A percentile compares a stretch with the other conserved stretches of the same genome.
Conservation (phyloP, 2,113 vertebrate species). For the Hippolais icterina region DNA sequence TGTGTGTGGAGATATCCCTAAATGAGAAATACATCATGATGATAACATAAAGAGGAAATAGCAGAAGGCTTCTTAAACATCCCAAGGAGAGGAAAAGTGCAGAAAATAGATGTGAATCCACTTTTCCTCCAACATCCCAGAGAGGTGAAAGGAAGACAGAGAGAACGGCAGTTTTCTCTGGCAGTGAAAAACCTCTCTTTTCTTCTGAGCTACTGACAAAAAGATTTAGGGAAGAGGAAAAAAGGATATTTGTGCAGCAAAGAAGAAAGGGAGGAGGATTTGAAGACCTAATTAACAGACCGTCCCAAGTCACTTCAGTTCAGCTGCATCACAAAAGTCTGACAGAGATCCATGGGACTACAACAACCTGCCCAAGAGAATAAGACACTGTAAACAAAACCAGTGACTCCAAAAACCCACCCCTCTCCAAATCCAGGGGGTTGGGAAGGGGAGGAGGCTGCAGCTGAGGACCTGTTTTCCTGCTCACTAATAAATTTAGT, state of each 20-base stretch:
- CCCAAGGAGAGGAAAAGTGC: neutral
- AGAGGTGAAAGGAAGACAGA: neutral
- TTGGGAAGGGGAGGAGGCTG: neutral
- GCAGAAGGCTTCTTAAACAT: neutral
- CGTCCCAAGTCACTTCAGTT: neutral
- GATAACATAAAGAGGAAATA: neutral
- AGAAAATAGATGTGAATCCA: neutral
- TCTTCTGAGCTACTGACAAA: neutral
- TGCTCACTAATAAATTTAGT: conserved; percentile 62
- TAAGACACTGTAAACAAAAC: neutral
- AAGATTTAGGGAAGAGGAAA: neutral
- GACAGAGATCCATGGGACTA: neutral
- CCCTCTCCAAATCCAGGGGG: neutral
- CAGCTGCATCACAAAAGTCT: conserved; percentile 20
- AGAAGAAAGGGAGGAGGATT: neutral
- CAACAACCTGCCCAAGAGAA: neutral
- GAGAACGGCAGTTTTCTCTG: neutral
- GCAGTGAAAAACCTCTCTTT: neutral
- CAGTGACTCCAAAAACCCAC: neutral
- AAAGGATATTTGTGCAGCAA: neutral
- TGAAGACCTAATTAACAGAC: conserved; percentile 36
- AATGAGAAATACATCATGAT: neutral
- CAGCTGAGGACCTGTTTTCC: neutral
- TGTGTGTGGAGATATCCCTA: neutral
- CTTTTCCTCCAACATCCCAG: neutral